phyloP scores from a whole-genome alignment of 2,888 invertebrate genomes.

The Temnothorax unifasciatus region DNA sequence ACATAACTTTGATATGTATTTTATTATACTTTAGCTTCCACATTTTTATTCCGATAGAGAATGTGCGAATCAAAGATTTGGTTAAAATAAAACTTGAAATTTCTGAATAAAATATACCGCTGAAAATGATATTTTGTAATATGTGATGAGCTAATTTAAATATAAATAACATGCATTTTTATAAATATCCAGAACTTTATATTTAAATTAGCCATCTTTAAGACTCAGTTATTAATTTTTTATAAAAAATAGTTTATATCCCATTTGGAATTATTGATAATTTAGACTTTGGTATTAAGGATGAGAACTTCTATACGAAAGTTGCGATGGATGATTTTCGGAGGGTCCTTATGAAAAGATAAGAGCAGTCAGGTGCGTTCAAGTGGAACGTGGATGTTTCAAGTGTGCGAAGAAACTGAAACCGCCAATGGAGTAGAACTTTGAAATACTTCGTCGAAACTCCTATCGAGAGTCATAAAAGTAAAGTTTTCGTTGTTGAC shows the following conservation, averaged over 20 bases:
- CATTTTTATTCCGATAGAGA: neutral
- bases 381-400: constrained; percentile 38
- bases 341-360: constrained; percentile 24
- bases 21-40: neutral
- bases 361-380: constrained; percentile 37
- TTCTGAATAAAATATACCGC: neutral
- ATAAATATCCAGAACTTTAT: neutral
- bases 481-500: constrained; percentile 78
- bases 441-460: constrained; percentile 73
- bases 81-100: neutral
- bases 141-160: neutral
- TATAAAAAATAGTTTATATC: neutral
- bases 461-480: constrained; percentile 74
- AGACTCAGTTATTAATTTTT: neutral
- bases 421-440: constrained; percentile 58
- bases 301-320: constrained; percentile 14
- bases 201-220: neutral
- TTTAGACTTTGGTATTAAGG: neutral
- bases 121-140: constrained; percentile 27
- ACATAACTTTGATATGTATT: neutral
- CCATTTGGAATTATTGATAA: neutral
- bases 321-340: constrained; percentile 19
- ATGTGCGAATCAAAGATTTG: neutral
- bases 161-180: constrained; percentile 2
- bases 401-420: constrained; percentile 56